Conservation (phyloP, 30 jellyfish, hydroid and myxozoan genomes). For the Cassiopea andromeda region DNA sequence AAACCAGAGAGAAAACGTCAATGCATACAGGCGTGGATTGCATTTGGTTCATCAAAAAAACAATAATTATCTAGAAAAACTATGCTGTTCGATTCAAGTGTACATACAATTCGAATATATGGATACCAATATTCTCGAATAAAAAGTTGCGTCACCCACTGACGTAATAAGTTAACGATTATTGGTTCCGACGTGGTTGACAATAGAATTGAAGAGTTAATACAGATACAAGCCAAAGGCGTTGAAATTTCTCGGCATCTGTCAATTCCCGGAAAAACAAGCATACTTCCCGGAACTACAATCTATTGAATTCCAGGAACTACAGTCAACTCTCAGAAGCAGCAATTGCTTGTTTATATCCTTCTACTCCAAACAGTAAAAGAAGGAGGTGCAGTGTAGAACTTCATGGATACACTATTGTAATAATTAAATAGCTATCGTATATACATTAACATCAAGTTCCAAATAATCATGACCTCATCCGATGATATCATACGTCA, state of each 20-base stretch:
- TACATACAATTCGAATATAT: not conserved
- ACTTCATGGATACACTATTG: too few relatives aligned
- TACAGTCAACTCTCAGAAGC: not conserved
- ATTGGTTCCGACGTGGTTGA: too few relatives aligned
- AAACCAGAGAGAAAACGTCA: not conserved
- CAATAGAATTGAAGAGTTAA: too few relatives aligned
- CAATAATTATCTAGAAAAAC: slow-evolving; percentile 7
- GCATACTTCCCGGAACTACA: not conserved
- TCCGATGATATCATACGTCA: too few relatives aligned
- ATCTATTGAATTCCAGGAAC: not conserved
- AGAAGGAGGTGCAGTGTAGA: too few relatives aligned
- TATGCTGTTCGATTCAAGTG: not conserved
- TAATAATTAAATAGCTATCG: too few relatives aligned
- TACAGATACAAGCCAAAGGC: too few relatives aligned
- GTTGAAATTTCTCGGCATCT: too few relatives aligned
- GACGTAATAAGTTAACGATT: not conserved
- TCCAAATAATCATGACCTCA: too few relatives aligned
- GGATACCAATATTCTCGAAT: not conserved
- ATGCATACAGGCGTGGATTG: not conserved
- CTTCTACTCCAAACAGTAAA: not conserved
- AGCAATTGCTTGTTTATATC: not conserved
- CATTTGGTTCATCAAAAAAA: not conserved
- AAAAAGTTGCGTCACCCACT: not conserved
- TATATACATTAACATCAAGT: too few relatives aligned
- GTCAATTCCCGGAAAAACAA: too few relatives aligned